A percentile compares a stretch with the other conserved stretches of the same genome.
Evolutionary conservation across 1,140 invertebrate species (phyloP).

Genomic region (Drosophila suzukii): DNA sequence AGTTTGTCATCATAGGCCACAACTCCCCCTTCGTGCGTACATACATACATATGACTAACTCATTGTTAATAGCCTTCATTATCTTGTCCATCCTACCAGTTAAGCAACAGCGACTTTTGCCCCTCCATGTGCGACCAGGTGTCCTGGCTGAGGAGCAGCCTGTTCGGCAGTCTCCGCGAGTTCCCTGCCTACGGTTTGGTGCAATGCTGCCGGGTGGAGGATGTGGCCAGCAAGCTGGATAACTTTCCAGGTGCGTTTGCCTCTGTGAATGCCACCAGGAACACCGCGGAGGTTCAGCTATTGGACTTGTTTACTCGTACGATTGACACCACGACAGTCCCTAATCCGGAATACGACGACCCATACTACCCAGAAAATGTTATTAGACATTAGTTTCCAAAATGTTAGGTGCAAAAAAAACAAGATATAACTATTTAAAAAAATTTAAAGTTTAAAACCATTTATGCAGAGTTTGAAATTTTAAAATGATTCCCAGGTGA

Average conservation of each 20-base stretch:
- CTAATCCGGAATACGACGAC: no score
- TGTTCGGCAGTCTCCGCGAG: slow-evolving; percentile 28
- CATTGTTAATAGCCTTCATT: not conserved
- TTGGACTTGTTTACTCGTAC: no score
- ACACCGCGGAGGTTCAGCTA: not conserved
- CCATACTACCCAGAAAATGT: no score
- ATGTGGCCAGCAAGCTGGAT: slow-evolving; percentile 54
- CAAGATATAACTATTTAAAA: no score
- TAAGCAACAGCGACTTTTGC: slow-evolving; percentile 20
- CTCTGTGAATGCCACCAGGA: not conserved
- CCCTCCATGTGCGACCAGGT: slow-evolving; percentile 50
- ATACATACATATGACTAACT: not conserved
- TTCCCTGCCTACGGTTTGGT: slow-evolving; percentile 37
- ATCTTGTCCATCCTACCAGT: slow-evolving; percentile 1
- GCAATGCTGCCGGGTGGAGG: slow-evolving; percentile 48
- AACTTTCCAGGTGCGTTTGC: slow-evolving; percentile 29
- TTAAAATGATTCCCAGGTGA: no score
- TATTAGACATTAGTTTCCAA: no score
- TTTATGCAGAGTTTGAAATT: no score
- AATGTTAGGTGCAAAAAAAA: no score
- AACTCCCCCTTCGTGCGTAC: slow-evolving; percentile 52
- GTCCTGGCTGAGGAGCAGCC: slow-evolving; percentile 44
- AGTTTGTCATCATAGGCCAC: slow-evolving; percentile 51
- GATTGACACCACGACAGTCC: no score
- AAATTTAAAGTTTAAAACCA: no score